Conservation (phyloP, 2,888 invertebrate genomes). For the Morpho deidamia region DNA sequence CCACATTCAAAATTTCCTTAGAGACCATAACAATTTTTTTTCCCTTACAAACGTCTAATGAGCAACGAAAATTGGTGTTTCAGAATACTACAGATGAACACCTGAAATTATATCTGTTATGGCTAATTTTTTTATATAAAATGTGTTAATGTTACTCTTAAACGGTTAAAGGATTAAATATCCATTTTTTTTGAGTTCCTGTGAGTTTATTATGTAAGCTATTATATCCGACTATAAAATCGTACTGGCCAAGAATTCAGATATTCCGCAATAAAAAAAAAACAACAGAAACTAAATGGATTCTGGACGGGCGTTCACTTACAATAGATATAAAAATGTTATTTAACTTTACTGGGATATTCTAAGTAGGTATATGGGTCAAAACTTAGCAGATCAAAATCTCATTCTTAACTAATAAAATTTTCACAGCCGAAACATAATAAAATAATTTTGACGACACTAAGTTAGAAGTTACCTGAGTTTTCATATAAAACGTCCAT, state of each 20-base stretch:
- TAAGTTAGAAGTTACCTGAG: constrained; percentile 4
- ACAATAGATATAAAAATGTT: constrained; percentile 34
- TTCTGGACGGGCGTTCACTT: constrained; percentile 57
- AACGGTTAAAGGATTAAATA: too few relatives aligned
- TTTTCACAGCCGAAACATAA: constrained; percentile 69
- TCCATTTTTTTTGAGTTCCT: too few relatives aligned
- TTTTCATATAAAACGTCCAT: constrained; percentile 3
- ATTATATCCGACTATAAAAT: constrained; percentile 24
- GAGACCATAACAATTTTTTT: too few relatives aligned
- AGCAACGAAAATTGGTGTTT: too few relatives aligned
- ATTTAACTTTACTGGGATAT: constrained; percentile 36
- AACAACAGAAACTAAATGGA: constrained; percentile 16
- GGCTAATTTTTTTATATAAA: background rate
- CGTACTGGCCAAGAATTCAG: constrained; percentile 38
- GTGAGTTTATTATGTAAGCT: too few relatives aligned
- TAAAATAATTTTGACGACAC: constrained; percentile 48
- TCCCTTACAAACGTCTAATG: too few relatives aligned
- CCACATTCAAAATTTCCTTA: too few relatives aligned
- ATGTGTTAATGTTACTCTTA: too few relatives aligned
- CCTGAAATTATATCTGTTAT: too few relatives aligned
- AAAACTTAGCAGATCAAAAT: background rate
- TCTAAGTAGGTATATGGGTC: background rate
- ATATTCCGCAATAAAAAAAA: constrained; percentile 32
- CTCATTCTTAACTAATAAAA: constrained; percentile 47
- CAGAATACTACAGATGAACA: too few relatives aligned